Evolutionary conservation across 2,888 invertebrate genomes (phyloP).

Genomic region (Cecidostiba fungosa): DNA sequence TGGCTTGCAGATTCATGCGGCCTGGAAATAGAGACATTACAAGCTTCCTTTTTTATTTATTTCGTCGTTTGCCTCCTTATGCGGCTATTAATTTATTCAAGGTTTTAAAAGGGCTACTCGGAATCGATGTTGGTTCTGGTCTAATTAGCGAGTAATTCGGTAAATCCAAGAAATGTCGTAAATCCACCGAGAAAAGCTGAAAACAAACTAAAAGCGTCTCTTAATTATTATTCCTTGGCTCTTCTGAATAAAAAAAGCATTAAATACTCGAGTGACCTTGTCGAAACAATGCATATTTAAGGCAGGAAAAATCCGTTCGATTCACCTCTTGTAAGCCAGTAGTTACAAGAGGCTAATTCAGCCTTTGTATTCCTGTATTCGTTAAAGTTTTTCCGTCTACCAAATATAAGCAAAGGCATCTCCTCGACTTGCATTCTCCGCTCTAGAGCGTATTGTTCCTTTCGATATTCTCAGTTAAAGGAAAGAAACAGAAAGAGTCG

Average conservation of each 20-base stretch:
- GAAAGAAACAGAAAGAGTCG: neutral
- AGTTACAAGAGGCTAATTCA: constrained; percentile 56
- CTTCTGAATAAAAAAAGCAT: neutral
- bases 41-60: neutral
- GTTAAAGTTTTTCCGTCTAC: constrained; percentile 41
- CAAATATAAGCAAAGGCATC: constrained; percentile 61
- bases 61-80: neutral
- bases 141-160: constrained; percentile 36
- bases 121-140: neutral
- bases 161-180: constrained; percentile 17
- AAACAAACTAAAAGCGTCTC: neutral
- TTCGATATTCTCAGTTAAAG: constrained; percentile 46
- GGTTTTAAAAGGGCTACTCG: neutral
- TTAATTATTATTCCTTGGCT: constrained; percentile 42
- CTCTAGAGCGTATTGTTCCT: constrained; percentile 50
- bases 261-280: constrained; percentile 46
- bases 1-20: neutral
- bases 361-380: constrained; percentile 27
- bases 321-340: constrained; percentile 34
- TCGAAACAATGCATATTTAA: constrained; percentile 59
- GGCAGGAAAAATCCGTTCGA: constrained; percentile 1
- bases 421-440: constrained; percentile 29
- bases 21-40: neutral
- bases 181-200: constrained; percentile 1
- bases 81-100: too few species aligned